Evolutionary conservation across 2,797 vertebrate species (phyloP), one percentile per base, ranked within the genome.

Genomic region (Mallotus villosus): DNA sequence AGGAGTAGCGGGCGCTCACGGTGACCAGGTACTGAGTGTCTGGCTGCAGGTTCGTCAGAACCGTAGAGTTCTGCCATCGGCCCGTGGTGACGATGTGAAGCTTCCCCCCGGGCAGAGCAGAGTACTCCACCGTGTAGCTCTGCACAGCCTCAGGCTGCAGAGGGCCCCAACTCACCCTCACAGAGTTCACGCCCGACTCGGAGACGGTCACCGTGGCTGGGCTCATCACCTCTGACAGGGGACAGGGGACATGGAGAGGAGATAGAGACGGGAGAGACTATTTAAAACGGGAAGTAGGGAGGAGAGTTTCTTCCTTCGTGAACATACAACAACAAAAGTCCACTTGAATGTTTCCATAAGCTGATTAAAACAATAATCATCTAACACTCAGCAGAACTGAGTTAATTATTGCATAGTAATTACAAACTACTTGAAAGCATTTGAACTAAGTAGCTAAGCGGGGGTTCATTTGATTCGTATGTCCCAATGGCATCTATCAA

Each of bases 1-100:
- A 95, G 9, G 82, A 74, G 59, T 96, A 93, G 63, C 85, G 69
- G 0, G 95, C 95, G 0, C 89, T 95, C 53, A 99, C 92, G 0
- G 97, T 99, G 79, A 99, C 94, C 84, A 99, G 80, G 81, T 99
- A 99, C 51, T 94, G 94, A 7, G 94, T 95, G 67, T 93, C 94
- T 0, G 96, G 92, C 19, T 93, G 86, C 83, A 98, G 94, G 16
- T 94, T 89, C 55, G 91, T 91, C 84, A 99, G 87, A 17, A 93
- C 65, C 0, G 96, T 97, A 75, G 92, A 93, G 80, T 97, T 95
- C 25, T 85, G 88, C 0, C 74, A 82, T 16, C 88, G 87, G 0
- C 85, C 88, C 82, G 97, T 85, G 1, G 91, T 89, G 82, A 94
- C 64, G 4, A 89, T 73, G 5, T 87, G 81, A 14, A 88, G 92